A percentile compares a stretch with the other conserved stretches of the same genome.
phyloP scores from a whole-genome alignment of 1,140 invertebrate genomes.

The Diuraphis noxia region DNA sequence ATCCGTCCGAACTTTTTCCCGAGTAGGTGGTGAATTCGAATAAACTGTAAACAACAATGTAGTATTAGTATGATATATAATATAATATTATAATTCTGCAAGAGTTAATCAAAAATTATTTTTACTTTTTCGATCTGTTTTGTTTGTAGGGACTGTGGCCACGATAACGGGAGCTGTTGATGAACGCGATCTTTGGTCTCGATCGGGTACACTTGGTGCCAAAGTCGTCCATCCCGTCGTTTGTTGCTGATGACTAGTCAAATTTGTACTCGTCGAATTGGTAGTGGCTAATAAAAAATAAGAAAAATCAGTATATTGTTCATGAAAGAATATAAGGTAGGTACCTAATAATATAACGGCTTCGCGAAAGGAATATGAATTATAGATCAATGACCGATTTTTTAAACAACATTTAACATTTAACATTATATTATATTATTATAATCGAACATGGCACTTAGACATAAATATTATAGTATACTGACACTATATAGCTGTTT shows the following conservation, averaged over 20 bases:
- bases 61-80: neutral
- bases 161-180: constrained; percentile 45
- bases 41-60: neutral
- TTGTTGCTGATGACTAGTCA: constrained; percentile 41
- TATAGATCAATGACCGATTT: neutral
- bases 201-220: neutral
- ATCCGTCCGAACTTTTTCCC: constrained; percentile 13
- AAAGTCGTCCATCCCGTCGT: constrained; percentile 24
- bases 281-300: neutral
- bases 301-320: neutral
- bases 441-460: neutral
- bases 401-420: neutral
- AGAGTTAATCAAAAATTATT: neutral
- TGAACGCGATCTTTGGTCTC: constrained; percentile 39
- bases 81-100: neutral
- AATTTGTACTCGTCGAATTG: constrained; percentile 45
- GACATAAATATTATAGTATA: neutral
- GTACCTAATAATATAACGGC: neutral
- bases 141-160: constrained; percentile 24
- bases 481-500: neutral
- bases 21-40: constrained; percentile 4
- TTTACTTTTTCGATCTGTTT: constrained; percentile 34
- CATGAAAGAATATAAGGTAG: neutral
- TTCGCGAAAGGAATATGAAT: neutral
- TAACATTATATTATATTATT: neutral